These are phyloP conservation scores for Lordiphosa stackelbergi DNA, from an alignment of 1,140 invertebrate genomes.

Conservation along the genomic window DNA sequence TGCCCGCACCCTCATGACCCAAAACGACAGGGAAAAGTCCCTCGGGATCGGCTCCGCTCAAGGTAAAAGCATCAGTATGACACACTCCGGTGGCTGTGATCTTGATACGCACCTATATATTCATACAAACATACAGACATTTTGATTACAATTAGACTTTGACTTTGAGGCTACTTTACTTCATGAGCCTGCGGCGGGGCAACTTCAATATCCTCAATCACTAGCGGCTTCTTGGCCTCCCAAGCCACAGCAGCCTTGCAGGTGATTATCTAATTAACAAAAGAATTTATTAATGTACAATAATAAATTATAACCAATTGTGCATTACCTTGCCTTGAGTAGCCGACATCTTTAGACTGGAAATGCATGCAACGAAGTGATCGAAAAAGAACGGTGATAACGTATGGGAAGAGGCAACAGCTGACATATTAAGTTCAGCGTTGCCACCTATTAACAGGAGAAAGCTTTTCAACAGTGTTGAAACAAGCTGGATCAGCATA, in stretches of 20 bases:
- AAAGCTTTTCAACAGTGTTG: too few relatives aligned
- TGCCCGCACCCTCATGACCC: constrained; percentile 95
- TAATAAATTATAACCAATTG: constrained; percentile 15
- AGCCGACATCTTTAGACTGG: constrained; percentile 57
- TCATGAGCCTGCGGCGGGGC: constrained; percentile 94
- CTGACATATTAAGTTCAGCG: not conserved
- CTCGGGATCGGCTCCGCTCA: constrained; percentile 95
- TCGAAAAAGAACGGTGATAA: constrained; percentile 11
- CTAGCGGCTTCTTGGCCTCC: constrained; percentile 90
- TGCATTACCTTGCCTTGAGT: constrained; percentile 65
- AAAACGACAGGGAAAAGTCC: constrained; percentile 95
- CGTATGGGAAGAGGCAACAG: not conserved
- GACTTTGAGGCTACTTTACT: constrained; percentile 25
- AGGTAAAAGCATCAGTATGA: constrained; percentile 97
- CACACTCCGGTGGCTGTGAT: constrained; percentile 93
- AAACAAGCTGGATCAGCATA: too few relatives aligned
- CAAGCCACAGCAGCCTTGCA: constrained; percentile 96
- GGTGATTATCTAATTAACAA: constrained; percentile 82
- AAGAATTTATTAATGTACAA: constrained; percentile 3
- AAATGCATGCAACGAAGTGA: constrained; percentile 20
- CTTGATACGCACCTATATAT: constrained; percentile 83
- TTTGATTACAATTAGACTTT: constrained; percentile 5
- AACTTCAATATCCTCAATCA: constrained; percentile 94
- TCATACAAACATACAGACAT: not conserved
- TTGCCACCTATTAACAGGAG: not conserved